phyloP scores from a whole-genome alignment of 2,113 vertebrate genomes.

The Myotis davidii region DNA sequence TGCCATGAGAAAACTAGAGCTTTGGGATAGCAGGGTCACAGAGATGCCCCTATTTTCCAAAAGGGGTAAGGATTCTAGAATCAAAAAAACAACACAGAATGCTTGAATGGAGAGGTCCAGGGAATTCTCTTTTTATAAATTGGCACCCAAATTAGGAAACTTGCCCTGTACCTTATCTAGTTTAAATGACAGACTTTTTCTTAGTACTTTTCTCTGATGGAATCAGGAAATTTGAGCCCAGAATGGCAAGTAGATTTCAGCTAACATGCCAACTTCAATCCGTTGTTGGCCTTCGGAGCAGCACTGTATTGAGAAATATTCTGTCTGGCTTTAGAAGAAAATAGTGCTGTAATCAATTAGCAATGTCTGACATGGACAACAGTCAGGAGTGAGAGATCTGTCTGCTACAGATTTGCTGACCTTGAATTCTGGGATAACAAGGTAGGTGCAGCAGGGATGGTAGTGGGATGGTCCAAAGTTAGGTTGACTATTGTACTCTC shows the following conservation, averaged over 20 bases:
- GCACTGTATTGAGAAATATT: neutral
- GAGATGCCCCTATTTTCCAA: neutral
- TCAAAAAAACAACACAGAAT: neutral
- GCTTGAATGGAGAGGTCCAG: neutral
- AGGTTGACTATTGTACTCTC: neutral
- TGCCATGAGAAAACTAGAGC: neutral
- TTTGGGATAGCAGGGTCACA: neutral
- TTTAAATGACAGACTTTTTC: constrained; percentile 45
- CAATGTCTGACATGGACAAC: neutral
- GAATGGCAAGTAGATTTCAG: constrained; percentile 27
- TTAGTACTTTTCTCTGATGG: constrained; percentile 46
- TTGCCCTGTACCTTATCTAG: neutral
- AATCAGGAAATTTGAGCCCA: constrained; percentile 49
- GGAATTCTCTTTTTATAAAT: neutral
- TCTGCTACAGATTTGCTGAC: neutral
- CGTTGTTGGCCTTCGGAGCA: neutral
- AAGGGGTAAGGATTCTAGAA: neutral
- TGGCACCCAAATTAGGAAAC: neutral
- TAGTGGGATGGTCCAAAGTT: neutral
- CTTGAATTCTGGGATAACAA: neutral
- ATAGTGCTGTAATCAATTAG: constrained; percentile 12
- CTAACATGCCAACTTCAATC: neutral
- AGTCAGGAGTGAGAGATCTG: neutral
- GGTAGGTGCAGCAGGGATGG: neutral
- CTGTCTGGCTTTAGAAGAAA: constrained; percentile 19